phyloP scores from a whole-genome alignment of 2,113 vertebrate genomes.

The Ictidomys tridecemlineatus region DNA sequence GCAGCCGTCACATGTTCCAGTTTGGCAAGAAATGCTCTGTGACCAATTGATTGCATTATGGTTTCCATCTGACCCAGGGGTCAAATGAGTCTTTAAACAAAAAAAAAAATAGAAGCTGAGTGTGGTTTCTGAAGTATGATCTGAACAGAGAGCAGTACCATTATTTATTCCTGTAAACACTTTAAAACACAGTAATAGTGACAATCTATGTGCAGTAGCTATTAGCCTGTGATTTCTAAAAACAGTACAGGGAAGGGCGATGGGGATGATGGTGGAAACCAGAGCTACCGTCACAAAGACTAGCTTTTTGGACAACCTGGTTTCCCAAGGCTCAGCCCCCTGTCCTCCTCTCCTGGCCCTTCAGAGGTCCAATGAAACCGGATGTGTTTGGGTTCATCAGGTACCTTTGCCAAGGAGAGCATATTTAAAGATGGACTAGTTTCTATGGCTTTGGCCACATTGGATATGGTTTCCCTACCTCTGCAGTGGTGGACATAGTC shows the following conservation, averaged over 20 bases:
- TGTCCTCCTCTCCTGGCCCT: background rate
- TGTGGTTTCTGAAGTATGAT: background rate
- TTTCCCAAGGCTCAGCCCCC: background rate
- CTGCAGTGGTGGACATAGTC: background rate
- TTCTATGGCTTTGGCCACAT: background rate
- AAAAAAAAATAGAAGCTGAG: background rate
- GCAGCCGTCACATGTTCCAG: background rate
- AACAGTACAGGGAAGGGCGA: background rate
- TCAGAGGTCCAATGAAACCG: background rate
- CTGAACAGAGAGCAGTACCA: background rate
- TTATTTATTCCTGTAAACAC: background rate
- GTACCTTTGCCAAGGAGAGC: background rate
- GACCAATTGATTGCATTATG: constrained; percentile 9
- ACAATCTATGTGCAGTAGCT: too few relatives aligned
- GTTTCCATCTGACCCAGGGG: constrained; percentile 26
- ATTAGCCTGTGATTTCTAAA: background rate
- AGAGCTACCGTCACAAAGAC: background rate
- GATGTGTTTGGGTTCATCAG: background rate
- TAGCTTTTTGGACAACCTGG: background rate
- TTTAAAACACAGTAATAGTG: constrained; percentile 15
- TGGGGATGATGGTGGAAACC: background rate
- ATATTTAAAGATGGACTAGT: background rate
- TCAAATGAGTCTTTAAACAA: constrained; percentile 3
- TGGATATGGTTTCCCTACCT: background rate
- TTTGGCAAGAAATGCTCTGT: background rate